Evolutionary conservation across 2,113 vertebrate genomes (phyloP).

Genomic region (Phaethornis superciliosus): DNA sequence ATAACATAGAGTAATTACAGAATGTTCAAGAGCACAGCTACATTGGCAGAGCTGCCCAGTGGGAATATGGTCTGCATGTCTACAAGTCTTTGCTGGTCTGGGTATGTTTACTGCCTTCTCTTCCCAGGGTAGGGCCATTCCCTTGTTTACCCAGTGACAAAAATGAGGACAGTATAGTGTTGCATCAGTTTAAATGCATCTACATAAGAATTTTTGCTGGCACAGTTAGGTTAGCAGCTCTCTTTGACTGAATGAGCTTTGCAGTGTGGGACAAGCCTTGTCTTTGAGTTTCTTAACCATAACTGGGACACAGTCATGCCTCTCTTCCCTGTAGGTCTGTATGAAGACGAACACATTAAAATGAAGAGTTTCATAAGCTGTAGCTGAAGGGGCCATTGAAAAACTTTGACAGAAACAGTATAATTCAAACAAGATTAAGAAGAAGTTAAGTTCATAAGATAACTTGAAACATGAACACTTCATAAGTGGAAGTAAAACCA

Average conservation of each 20-base stretch:
- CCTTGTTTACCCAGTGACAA: not conserved
- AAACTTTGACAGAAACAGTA: not conserved
- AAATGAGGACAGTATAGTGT: not conserved
- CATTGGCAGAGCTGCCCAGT: not conserved
- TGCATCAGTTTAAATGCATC: not conserved
- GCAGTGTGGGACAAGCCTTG: not conserved
- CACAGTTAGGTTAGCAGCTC: not conserved
- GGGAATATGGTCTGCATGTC: not conserved
- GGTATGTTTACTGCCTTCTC: not conserved
- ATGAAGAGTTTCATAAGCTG: not conserved
- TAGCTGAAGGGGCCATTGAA: not conserved
- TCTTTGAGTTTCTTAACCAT: not conserved
- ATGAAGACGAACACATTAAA: not conserved
- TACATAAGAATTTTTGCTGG: not conserved
- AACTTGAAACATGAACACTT: not conserved
- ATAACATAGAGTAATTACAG: not conserved
- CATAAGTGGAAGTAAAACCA: not conserved
- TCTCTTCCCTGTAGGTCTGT: not conserved
- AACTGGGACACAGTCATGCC: not conserved
- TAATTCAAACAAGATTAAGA: not conserved
- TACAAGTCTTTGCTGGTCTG: not conserved
- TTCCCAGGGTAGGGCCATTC: not conserved
- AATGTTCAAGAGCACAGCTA: not conserved
- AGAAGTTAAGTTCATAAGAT: not conserved
- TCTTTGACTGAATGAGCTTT: not conserved